phyloP scores from a whole-genome alignment of 2,888 invertebrate genomes.

The Linyphia triangularis region DNA sequence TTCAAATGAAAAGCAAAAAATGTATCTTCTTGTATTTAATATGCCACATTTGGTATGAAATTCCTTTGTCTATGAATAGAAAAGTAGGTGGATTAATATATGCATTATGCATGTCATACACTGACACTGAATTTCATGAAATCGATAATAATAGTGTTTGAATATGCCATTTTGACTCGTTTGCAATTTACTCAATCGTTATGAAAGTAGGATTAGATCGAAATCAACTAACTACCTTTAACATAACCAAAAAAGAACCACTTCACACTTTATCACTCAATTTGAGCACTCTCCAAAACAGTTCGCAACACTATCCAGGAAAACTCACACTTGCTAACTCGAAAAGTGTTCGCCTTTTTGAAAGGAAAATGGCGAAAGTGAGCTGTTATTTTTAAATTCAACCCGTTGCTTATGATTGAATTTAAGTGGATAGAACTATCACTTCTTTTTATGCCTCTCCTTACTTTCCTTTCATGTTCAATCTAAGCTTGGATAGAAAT shows the following conservation, averaged over 20 bases:
- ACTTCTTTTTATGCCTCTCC: background rate
- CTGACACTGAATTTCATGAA: no score
- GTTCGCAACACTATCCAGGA: background rate
- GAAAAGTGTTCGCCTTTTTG: background rate
- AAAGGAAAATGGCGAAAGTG: background rate
- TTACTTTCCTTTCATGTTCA: constrained; percentile 17
- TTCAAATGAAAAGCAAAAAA: no score
- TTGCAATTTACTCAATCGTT: no score
- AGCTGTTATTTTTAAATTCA: constrained; percentile 49
- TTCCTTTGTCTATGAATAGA: no score
- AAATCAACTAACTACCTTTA: no score
- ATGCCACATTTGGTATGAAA: no score
- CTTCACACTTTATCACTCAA: background rate
- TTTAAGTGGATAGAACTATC: background rate
- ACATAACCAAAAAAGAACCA: background rate
- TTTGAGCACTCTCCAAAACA: background rate
- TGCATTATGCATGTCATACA: no score
- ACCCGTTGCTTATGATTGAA: constrained; percentile 1
- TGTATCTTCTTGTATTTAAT: no score
- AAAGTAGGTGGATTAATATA: no score
- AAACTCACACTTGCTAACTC: background rate
- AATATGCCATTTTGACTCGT: no score
- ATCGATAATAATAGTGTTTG: no score
- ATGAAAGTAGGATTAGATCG: no score
- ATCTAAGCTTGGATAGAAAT: constrained; percentile 43